Base-by-base conservation (phyloP, 2,888 invertebrate species). In the Ormyrus thymus region DNA sequence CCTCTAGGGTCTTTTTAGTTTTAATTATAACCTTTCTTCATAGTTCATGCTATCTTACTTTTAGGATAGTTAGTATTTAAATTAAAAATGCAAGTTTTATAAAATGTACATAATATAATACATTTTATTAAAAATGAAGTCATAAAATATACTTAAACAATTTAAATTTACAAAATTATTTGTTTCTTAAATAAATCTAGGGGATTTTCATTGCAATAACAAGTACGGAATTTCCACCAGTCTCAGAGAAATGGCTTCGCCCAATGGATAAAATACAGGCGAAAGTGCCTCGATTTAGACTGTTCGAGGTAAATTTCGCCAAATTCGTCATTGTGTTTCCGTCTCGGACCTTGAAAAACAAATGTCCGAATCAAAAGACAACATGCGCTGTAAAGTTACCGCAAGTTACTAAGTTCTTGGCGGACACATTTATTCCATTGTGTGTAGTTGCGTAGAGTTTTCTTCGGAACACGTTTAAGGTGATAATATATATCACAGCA, bases 181-280 rank as follows among this genome's bases (percentile, higher is more conserved):
- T 46, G 61, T 0, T 29, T 13, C 29, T 29, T 29, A 11, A 48
- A 46, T 6, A 45, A 11, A 3, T 29, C 65, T 75, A 70, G 65
- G 78, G 78, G 62, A 69, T 68, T 78, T 66, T 66, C 11, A 9
- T 9, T 5, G 51, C 58, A 58, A 59, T 50, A 29, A 29, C 29
- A 29, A 29, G 29, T 53, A 7, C 7, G 65, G 53, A 65, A 74
- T 75, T 53, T 79, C 79, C 70, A 70, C 65, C 65, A 68, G 70
- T 55, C 55, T 75, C 61, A 48, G 48, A 75, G 73, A 71, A 80
- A 78, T 80, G 77, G 80, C 77, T 80, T 80, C 80, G 80, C 71
- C 77, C 80, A 59, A 29, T 70, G 62, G 61, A 58, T 73, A 15
- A 69, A 53, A 53, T 65, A 56, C 68, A 62, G 75, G 77, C 77